These are phyloP conservation scores for Scelioninae gen. 2 DNA, from an alignment of 2,888 invertebrate species.

Conservation along the genomic window DNA sequence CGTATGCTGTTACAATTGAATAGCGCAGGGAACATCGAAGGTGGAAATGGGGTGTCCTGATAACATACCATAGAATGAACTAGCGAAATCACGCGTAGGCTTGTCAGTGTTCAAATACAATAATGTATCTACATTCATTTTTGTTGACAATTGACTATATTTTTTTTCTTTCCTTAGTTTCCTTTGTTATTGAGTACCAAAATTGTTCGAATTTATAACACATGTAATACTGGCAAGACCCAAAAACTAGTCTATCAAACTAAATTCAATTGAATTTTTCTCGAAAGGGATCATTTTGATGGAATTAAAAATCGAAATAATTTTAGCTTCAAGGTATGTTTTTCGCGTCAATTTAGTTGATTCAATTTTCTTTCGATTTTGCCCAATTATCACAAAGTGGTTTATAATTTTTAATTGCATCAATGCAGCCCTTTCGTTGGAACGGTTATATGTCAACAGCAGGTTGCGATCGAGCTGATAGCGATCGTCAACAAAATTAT, in stretches of 20 bases:
- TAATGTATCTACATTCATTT: constrained; percentile 44
- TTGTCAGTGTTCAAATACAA: constrained; percentile 53
- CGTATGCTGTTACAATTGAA: constrained; percentile 46
- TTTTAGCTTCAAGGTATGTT: no score
- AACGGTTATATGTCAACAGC: constrained; percentile 24
- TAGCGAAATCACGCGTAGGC: constrained; percentile 52
- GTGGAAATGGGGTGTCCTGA: constrained; percentile 39
- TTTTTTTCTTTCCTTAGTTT: constrained; percentile 18
- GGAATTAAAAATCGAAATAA: constrained; percentile 24
- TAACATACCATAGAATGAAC: constrained; percentile 46
- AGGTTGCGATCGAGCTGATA: constrained; percentile 4
- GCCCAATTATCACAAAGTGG: constrained; percentile 7
- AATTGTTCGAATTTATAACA: constrained; percentile 35
- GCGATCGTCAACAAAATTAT: constrained; percentile 5
- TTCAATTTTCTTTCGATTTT: no score
- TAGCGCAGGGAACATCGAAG: constrained; percentile 46
- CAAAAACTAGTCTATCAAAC: constrained; percentile 28
- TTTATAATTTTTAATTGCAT: constrained; percentile 18
- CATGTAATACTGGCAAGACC: constrained; percentile 45
- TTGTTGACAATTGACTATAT: constrained; percentile 49
- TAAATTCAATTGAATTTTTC: constrained; percentile 28
- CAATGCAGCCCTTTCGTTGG: constrained; percentile 10
- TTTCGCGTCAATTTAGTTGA: no score
- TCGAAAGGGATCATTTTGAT: constrained; percentile 21
- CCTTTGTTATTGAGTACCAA: constrained; percentile 25